phyloP scores from a whole-genome alignment of 2,797 vertebrate genomes.

The Natrix natrix region DNA sequence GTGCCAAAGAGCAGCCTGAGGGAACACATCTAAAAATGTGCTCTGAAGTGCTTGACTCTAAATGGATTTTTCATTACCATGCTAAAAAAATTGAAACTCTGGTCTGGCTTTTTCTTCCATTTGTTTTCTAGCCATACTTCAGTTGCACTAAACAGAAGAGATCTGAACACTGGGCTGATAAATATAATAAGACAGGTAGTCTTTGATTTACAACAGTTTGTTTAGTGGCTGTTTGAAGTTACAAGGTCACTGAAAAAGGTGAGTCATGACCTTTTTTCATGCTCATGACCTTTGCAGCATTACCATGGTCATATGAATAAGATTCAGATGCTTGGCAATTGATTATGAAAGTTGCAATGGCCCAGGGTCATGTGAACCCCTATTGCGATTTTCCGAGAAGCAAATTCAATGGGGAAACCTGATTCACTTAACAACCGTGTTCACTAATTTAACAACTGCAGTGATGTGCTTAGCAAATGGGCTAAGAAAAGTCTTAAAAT shows the following conservation, averaged over 20 bases:
- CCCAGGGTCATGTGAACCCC: too few relatives aligned
- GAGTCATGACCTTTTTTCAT: background rate
- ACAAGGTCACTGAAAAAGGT: background rate
- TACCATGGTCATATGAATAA: background rate
- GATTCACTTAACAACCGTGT: too few relatives aligned
- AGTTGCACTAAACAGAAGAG: background rate
- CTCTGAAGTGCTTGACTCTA: constrained; percentile 24
- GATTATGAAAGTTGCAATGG: background rate
- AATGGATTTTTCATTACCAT: constrained; percentile 26
- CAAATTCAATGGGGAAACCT: background rate
- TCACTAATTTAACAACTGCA: too few relatives aligned
- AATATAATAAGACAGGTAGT: background rate
- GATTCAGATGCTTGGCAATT: background rate
- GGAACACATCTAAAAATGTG: constrained; percentile 26
- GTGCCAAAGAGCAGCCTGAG: constrained; percentile 19
- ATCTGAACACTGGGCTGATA: background rate
- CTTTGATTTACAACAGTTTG: background rate
- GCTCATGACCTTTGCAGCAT: background rate
- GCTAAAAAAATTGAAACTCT: constrained; percentile 27
- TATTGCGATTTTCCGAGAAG: background rate
- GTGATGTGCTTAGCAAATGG: too few relatives aligned
- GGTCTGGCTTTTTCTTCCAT: background rate
- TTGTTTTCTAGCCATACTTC: background rate
- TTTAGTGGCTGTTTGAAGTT: background rate
- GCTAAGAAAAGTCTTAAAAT: background rate